Evolutionary conservation across 2,113 vertebrate species (phyloP), one percentile per base, ranked within the genome.

Genomic region (Lates calcarifer): DNA sequence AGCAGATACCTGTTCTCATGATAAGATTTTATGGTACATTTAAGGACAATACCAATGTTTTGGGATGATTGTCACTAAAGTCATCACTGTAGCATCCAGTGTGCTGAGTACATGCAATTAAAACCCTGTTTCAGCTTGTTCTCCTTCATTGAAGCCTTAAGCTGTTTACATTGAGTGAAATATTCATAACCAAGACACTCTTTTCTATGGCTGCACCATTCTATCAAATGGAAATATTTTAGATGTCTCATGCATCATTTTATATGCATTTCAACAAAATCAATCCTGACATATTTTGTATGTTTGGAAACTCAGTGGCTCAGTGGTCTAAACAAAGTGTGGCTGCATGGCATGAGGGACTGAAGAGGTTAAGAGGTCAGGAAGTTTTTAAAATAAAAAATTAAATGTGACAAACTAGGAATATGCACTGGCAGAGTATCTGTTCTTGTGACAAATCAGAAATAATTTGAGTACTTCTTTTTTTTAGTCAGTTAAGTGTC

Each of bases 81-180:
- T 45, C 47, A 49, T 49, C 47, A 49, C 6, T 22, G 22, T 2
- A 22, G 20, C 18, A 49, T 49, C 20, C 20, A 49, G 47, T 35
- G 18, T 45, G 43, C 18, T 45, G 5, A 45, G 43, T 45, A 45
- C 43, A 45, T 45, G 43, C 18, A 35, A 35, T 35, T 35, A 41
- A 60, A 60, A 60, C 43, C 55, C 63, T 57, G 51, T 31, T 35
- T 67, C 53, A 45, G 10, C 35, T 63, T 45, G 47, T 11, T 70
- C 31, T n/a, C 11, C 37, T 35, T 9, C 11, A 39, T 39, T 39
- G 7, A 39, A 39, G 37, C 68, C 57, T 4, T 5, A 55, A 4
- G 60, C n/a, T 15, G 3, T 47, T 45, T 31, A 24, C 17, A 7
- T 8, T 67, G 41, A 15, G 7, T 61, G 5, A 47, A 60, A 61